Percentiles rank a stretch among this genome's conserved stretches.
Conservation (phyloP, 2,888 invertebrate species). For the Sycophila texana region DNA sequence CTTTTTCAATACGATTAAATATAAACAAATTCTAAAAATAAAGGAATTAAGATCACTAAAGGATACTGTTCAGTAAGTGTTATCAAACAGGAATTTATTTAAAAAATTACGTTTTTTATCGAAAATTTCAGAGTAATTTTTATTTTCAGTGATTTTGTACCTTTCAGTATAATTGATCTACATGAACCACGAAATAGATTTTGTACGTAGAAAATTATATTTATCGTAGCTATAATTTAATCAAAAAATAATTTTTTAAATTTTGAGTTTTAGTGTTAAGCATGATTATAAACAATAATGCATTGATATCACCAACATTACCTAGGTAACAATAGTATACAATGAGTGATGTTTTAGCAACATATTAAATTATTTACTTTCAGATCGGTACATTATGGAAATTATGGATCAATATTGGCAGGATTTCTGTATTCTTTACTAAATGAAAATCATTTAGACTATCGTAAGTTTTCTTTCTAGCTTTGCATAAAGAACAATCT, state of each 20-base stretch:
- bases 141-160: neutral
- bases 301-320: conserved; percentile 5
- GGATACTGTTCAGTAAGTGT: conserved; percentile 11
- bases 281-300: neutral
- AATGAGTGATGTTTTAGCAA: neutral
- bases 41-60: conserved; percentile 16
- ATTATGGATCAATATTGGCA: conserved; percentile 22
- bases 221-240: neutral
- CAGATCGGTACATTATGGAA: conserved; percentile 23
- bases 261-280: conserved; percentile 19
- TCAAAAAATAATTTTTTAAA: neutral
- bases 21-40: conserved; percentile 18
- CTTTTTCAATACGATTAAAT: conserved; percentile 40
- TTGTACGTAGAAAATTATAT: conserved; percentile 11
- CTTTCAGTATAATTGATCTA: conserved; percentile 31
- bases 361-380: neutral
- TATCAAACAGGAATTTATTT: too few species aligned
- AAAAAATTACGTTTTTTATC: too few species aligned
- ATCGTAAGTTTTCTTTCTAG: neutral
- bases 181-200: conserved; percentile 22
- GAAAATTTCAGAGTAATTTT: neutral
- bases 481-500: neutral
- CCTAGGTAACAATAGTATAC: conserved; percentile 18
- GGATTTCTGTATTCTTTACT: conserved; percentile 15
- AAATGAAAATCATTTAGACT: conserved; percentile 23